A percentile compares a stretch with the other conserved stretches of the same genome.
phyloP scores from a whole-genome alignment of 2,113 vertebrate genomes.

The Oryzias melastigma region DNA sequence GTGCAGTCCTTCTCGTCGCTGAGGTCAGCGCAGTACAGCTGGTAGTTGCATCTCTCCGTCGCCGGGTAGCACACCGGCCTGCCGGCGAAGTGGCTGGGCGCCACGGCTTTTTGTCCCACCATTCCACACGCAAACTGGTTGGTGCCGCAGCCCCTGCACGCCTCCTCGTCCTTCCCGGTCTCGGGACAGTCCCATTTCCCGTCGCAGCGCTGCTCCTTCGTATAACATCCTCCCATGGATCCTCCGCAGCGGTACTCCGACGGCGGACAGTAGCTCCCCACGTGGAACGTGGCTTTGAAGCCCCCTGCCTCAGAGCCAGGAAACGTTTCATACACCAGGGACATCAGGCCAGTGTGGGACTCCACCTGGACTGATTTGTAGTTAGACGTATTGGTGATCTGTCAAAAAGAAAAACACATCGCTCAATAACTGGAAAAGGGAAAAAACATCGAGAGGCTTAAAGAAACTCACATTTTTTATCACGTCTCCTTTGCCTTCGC shows the following conservation, averaged over 20 bases:
- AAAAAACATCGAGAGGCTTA: accelerated
- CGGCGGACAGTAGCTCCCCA: slow-evolving; percentile 84
- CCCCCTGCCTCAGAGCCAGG: slow-evolving; percentile 68
- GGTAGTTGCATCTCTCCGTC: slow-evolving; percentile 87
- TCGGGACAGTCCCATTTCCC: slow-evolving; percentile 86
- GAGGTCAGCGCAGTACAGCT: slow-evolving; percentile 85
- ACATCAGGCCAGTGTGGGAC: slow-evolving; percentile 81
- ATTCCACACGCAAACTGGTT: slow-evolving; percentile 82
- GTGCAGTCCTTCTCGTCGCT: slow-evolving; percentile 85
- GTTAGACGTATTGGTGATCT: slow-evolving; percentile 80
- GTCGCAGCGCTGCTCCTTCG: slow-evolving; percentile 81
- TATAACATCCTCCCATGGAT: slow-evolving; percentile 77
- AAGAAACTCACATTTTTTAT: slow-evolving; percentile 73
- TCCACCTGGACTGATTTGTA: slow-evolving; percentile 82
- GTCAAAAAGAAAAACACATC: slow-evolving; percentile 20
- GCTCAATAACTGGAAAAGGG: no score
- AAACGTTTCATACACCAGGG: slow-evolving; percentile 72
- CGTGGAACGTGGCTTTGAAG: slow-evolving; percentile 88
- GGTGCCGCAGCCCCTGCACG: slow-evolving; percentile 75
- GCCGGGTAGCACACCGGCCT: slow-evolving; percentile 79
- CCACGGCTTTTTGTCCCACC: slow-evolving; percentile 44
- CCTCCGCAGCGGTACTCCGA: slow-evolving; percentile 85
- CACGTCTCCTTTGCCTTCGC: slow-evolving; percentile 66
- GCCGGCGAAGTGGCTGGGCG: slow-evolving; percentile 22
- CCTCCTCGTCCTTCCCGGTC: slow-evolving; percentile 83